phyloP scores from a whole-genome alignment of 2,113 vertebrate species.

The Chroicocephalus ridibundus region DNA sequence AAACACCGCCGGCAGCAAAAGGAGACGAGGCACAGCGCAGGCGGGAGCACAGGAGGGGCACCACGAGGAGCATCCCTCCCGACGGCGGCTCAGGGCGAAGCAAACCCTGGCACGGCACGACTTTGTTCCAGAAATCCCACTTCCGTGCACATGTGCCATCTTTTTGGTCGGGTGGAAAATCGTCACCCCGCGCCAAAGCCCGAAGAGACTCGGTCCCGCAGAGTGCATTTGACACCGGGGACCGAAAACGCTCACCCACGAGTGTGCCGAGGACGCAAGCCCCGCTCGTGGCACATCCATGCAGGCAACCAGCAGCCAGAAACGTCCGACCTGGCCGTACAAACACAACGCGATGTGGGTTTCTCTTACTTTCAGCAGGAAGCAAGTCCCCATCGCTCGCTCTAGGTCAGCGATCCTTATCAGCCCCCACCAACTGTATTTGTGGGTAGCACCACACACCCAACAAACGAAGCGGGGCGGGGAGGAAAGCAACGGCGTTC shows the following conservation, averaged over 20 bases:
- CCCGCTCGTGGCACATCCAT: rapidly evolving
- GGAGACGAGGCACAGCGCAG: rapidly evolving
- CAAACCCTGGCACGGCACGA: not conserved
- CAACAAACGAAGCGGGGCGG: rapidly evolving
- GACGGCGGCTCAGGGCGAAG: rapidly evolving
- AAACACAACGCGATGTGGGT: not conserved
- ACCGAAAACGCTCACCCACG: rapidly evolving
- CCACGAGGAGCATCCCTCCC: not conserved
- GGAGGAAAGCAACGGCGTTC: not conserved
- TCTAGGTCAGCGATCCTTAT: not conserved
- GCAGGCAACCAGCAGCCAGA: rapidly evolving
- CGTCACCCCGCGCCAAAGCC: rapidly evolving
- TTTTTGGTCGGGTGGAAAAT: rapidly evolving
- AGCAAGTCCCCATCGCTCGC: not conserved
- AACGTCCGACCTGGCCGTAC: rapidly evolving
- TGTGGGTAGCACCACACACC: not conserved
- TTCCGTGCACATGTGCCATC: rapidly evolving
- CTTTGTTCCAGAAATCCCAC: rapidly evolving
- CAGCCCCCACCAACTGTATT: not conserved
- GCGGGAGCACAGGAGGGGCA: rapidly evolving
- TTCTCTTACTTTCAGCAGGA: not conserved
- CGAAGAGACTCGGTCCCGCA: rapidly evolving
- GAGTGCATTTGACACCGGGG: rapidly evolving
- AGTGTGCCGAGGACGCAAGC: rapidly evolving
- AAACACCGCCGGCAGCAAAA: not conserved